A percentile compares a stretch with the other conserved stretches of the same genome.
Conservation (phyloP, 1,140 invertebrate genomes). For the Uloborus diversus region DNA sequence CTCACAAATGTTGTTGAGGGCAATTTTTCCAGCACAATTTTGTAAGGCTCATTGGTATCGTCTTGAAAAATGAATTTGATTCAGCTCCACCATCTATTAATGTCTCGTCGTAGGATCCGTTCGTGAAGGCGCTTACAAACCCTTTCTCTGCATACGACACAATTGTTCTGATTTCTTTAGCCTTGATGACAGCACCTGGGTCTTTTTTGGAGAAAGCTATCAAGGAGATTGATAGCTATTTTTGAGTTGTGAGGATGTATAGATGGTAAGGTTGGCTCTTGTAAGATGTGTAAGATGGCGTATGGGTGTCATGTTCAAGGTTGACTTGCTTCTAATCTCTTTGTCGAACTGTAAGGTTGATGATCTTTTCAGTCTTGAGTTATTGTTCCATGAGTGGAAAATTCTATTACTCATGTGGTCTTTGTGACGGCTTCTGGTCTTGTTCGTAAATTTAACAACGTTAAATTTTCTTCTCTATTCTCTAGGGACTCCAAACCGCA, state of each 20-base stretch:
- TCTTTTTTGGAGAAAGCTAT: not conserved
- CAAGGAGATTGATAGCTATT: not conserved
- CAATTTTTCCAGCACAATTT: not conserved
- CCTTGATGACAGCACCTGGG: not conserved
- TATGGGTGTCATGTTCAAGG: not conserved
- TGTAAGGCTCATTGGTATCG: not conserved
- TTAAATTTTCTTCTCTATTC: no score
- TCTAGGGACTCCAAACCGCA: no score
- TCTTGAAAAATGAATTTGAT: constrained; percentile 1
- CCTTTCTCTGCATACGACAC: not conserved
- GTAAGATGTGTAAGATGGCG: no score
- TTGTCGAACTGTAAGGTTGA: not conserved
- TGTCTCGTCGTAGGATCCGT: not conserved
- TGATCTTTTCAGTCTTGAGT: not conserved
- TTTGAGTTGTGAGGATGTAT: not conserved
- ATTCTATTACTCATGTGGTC: no score
- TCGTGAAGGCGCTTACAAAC: not conserved
- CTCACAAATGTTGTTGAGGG: not conserved
- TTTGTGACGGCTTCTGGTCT: no score
- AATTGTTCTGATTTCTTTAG: not conserved
- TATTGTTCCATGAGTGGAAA: not conserved
- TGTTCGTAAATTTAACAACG: no score
- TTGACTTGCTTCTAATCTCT: not conserved
- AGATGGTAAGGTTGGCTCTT: not conserved
- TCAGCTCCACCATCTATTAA: not conserved